Base-by-base conservation (phyloP, 2,888 invertebrate species). In the Brachyopa scutellaris region DNA sequence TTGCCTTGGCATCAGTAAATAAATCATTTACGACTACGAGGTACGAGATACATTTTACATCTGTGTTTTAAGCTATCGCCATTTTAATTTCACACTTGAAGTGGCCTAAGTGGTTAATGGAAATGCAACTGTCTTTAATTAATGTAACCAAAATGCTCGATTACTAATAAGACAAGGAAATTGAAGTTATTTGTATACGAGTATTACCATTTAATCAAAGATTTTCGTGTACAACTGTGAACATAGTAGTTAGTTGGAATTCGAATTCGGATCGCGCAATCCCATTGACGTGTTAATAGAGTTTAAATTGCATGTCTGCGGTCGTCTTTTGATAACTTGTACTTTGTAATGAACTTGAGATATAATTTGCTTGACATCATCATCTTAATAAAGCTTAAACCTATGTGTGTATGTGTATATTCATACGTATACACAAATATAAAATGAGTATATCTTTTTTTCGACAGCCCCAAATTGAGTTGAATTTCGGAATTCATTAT, bases 41-140 rank as follows among this genome's bases (percentile, higher is more conserved):
- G n/a, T n/a, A n/a, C n/a, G n/a, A n/a, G 19, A 40, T 49, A 72
- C 62, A 11, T 38, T 38, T 77, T 40, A 8, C 55, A 70, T 64
- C 53, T 38, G 53, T 38, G 29, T 61, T 53, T 57, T 29, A 70
- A 55, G 62, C 64, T 62, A 57, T 64, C 77, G 55, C 26, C 29
- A 55, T 69, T 69, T 42, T 69, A 61, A 36, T n/a, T 31, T n/a
- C 59, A 13, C n/a, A n/a, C n/a, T n/a, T 33, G 11, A 23, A 40
- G 17, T 40, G 13, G 29, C 26, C 38, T 40, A 23, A n/a, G 26
- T 57, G 38, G 6, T 5, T 1, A 42, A 29, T 29, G 6, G 40
- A 51, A 29, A 17, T 40, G 66, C 21, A 40, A 19, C 29, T 51
- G 40, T 31, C 51, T 26, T 15, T 15, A 49, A 36, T 33, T 21